phyloP scores from a whole-genome alignment of 2,888 invertebrate species.

The Agriopis marginaria region DNA sequence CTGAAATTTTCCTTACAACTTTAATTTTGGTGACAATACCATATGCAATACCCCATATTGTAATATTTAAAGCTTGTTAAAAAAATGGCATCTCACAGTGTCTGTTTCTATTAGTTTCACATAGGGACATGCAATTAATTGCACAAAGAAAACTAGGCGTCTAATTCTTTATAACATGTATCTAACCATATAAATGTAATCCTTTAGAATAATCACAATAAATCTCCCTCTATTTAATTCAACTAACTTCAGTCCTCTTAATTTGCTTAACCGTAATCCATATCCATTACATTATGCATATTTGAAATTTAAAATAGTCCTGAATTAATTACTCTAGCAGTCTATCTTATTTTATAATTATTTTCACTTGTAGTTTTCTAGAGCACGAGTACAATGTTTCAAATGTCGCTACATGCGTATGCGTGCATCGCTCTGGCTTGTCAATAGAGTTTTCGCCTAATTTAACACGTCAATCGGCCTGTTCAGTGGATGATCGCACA shows the following conservation, averaged over 20 bases:
- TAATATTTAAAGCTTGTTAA: too few species aligned
- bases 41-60: too few species aligned
- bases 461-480: slow-evolving; percentile 49
- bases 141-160: too few species aligned
- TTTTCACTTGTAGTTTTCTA: neutral
- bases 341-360: neutral
- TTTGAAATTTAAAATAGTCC: neutral
- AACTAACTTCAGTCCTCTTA: neutral
- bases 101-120: too few species aligned
- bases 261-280: neutral
- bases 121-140: too few species aligned
- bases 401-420: slow-evolving; percentile 26
- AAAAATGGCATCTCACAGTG: too few species aligned
- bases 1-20: too few species aligned
- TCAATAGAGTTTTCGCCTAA: slow-evolving; percentile 45
- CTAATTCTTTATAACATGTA: too few species aligned
- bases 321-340: neutral
- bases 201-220: neutral
- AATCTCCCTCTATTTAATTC: neutral
- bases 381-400: neutral
- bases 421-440: slow-evolving; percentile 30
- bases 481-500: slow-evolving; percentile 45
- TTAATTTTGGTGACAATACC: too few species aligned
- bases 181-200: neutral
- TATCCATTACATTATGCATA: neutral